Base-by-base conservation (phyloP, 2,888 invertebrate species). In the Callinectes sapidus region DNA sequence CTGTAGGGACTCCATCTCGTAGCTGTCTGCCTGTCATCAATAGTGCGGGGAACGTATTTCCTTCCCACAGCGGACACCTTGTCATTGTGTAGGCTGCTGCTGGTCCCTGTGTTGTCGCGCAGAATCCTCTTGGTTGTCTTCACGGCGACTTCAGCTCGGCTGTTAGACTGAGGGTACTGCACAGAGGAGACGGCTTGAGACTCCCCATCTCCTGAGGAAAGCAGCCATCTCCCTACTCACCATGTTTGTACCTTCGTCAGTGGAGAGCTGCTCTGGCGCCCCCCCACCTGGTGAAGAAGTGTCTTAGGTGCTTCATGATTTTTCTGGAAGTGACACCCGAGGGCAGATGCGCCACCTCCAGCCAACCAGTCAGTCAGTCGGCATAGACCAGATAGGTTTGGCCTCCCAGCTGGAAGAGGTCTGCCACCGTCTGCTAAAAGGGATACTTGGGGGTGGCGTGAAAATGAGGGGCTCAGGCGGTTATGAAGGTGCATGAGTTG, bases 251-350 rank as follows among this genome's bases (percentile, higher is more conserved):
- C 71, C 71, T 71, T 28, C 71, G 10, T 28, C 10, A 2, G 71
- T 23, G 6, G 71, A n/a, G 28, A 71, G 71, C 28, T 71, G n/a
- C 28, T 71, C 28, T 28, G 71, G 71, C 32, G 90, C 32, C 14
- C 86, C 85, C 86, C 85, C n/a, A 90, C 32, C 54, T 35, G 32
- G 35, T 55, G 35, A 90, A 90, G 23, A 90, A 6, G n/a, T 54
- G 5, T n/a, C 55, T 14, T 18, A 86, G 16, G n/a, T n/a, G n/a
- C n/a, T n/a, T n/a, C n/a, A n/a, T n/a, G n/a, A n/a, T n/a, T n/a
- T n/a, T n/a, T n/a, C n/a, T n/a, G n/a, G n/a, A n/a, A n/a, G n/a
- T n/a, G n/a, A n/a, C n/a, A n/a, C n/a, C n/a, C n/a, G n/a, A n/a
- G n/a, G n/a, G n/a, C n/a, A n/a, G n/a, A n/a, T n/a, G n/a, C n/a